phyloP scores from a whole-genome alignment of 2,113 vertebrate species.

The Collichthys lucidus region DNA sequence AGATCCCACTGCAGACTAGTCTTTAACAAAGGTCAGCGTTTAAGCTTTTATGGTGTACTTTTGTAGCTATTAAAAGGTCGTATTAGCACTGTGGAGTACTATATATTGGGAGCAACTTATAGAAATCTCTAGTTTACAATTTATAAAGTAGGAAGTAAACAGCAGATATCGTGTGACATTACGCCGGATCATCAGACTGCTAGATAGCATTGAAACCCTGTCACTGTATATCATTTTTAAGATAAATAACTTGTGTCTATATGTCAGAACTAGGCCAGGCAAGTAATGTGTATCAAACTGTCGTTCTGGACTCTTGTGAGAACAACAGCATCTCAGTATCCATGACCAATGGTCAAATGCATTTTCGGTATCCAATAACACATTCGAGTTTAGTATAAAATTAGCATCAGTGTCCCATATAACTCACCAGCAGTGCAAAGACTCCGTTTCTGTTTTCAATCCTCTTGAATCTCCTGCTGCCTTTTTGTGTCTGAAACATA shows the following conservation, averaged over 20 bases:
- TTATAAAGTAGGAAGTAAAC: neutral
- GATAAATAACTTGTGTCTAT: neutral
- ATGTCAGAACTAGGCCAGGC: no score
- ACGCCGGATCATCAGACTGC: neutral
- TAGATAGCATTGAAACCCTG: neutral
- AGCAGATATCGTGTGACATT: neutral
- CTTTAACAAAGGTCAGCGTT: no score
- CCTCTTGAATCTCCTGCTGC: conserved; percentile 90
- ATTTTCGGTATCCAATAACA: conserved; percentile 3
- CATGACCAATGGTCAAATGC: conserved; percentile 17
- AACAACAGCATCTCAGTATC: neutral
- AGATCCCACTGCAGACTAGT: no score
- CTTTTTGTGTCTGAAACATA: conserved; percentile 90
- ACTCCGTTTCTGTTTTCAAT: conserved; percentile 91
- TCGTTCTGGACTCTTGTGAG: neutral
- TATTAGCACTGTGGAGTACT: neutral
- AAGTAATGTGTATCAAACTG: neutral
- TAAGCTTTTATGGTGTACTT: neutral
- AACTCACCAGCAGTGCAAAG: conserved; percentile 89
- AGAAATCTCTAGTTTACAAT: neutral
- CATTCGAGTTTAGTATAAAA: conserved; percentile 30
- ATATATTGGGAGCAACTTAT: neutral
- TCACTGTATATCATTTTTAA: neutral
- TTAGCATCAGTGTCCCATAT: conserved; percentile 40
- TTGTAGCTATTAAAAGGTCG: neutral